Percentiles rank a stretch among this genome's conserved stretches.
phyloP scores from a whole-genome alignment of 2,888 invertebrate species.

The Sinelater perroti region DNA sequence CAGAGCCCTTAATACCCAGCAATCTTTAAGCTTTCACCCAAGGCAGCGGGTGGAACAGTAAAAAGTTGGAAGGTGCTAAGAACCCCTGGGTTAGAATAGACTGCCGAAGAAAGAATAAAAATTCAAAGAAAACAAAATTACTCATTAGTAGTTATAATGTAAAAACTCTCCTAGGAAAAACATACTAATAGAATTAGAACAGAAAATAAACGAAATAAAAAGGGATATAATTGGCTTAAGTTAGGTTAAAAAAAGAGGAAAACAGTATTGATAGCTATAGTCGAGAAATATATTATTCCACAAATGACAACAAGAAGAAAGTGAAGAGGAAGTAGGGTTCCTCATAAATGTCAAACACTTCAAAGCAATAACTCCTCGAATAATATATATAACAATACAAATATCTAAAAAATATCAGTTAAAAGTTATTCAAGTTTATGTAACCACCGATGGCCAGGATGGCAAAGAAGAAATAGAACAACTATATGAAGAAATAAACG shows the following conservation, averaged over 20 bases:
- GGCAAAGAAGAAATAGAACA: too few species aligned
- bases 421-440: too few species aligned
- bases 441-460: too few species aligned
- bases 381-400: too few species aligned
- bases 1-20: not conserved
- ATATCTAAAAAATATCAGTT: too few species aligned
- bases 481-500: too few species aligned
- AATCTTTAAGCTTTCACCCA: not conserved
- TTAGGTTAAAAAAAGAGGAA: not conserved
- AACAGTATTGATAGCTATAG: too few species aligned
- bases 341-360: too few species aligned
- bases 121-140: not conserved
- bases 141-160: not conserved
- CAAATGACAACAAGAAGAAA: too few species aligned
- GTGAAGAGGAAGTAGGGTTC: too few species aligned
- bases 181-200: not conserved
- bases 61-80: not conserved
- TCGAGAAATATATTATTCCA: too few species aligned
- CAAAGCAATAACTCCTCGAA: too few species aligned
- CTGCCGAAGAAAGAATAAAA: not conserved
- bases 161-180: not conserved
- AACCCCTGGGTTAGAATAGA: not conserved
- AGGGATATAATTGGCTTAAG: constrained; percentile 3
- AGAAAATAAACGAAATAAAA: not conserved
- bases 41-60: not conserved